These are phyloP conservation scores for Argya squamiceps DNA, from an alignment of 2,797 vertebrate species.

Conservation along the genomic window DNA sequence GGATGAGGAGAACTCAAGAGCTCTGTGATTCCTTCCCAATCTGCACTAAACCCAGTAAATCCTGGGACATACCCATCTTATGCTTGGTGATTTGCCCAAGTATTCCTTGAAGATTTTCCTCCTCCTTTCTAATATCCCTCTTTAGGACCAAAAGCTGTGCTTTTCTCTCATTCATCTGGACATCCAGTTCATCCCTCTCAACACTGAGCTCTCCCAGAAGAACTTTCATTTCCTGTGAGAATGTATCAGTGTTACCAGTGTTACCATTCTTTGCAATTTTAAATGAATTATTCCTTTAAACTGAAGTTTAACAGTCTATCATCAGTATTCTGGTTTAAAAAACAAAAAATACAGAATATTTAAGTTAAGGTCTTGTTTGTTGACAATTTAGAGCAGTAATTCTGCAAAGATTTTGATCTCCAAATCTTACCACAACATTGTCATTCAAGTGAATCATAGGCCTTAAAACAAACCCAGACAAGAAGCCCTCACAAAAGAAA, in stretches of 20 bases:
- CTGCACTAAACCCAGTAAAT: neutral
- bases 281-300: neutral
- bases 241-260: neutral
- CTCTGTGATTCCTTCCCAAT: neutral
- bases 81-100: constrained; percentile 75
- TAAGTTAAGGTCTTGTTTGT: neutral
- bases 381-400: neutral
- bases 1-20: neutral
- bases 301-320: neutral
- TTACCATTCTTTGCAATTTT: neutral
- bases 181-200: constrained; percentile 81
- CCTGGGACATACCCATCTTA: constrained; percentile 74
- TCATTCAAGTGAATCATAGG: neutral
- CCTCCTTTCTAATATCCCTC: constrained; percentile 77
- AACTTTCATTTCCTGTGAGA: constrained; percentile 77
- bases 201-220: constrained; percentile 77
- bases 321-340: neutral
- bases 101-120: constrained; percentile 75
- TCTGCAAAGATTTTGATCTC: neutral
- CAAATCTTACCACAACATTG: neutral
- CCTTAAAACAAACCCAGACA: neutral
- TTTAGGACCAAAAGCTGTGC: constrained; percentile 70
- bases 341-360: neutral
- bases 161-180: constrained; percentile 79
- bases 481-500: neutral